Evolutionary conservation across 37 sponge, comb jelly and placozoan species (phyloP), one percentile per base, ranked within the genome.

Genomic region (Theonella swinhoei): DNA sequence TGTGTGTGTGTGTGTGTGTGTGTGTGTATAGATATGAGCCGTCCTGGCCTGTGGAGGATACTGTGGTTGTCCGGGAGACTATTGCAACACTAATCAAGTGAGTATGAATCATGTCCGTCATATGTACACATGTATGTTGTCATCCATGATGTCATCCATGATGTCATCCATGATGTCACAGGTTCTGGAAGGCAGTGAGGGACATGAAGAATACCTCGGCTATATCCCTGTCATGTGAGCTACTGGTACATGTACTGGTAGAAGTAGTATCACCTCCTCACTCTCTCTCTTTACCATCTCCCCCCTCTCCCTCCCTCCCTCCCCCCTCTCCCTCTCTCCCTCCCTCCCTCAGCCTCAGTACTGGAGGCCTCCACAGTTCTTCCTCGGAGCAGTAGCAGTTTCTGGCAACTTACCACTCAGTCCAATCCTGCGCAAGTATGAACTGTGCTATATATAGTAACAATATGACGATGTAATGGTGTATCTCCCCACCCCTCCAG

Each of bases 351-450:
- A 83, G 84, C 74, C 22, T 62, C 74, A 20, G 79, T 78, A 0
- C 36, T 74, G 1, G 72, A 74, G 25, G 83, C 84, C 39, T 79
- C 88, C 39, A 33, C 84, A 43, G 60, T 83, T 38, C 11, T 83
- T 22, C 89, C 89, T 78, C 84, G 80, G 33, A 83, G 42, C 84
- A 82, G 72, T 24, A 72, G 23, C 68, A 88, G 88, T 40, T 88
- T 88, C 77, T 88, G 88, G 88, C 83, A 88, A n/a, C 74, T 82
- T 33, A 74, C 66, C 29, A 68, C 88, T 42, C 83, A 88, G 30
- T 39, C 62, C 47, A 80, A 71, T 35, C 28, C 88, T 33, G 70
- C 75, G 17, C 88, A 88, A 78, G 88, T 88, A 39, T 22, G 25
- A 25, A 73, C 62, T 20, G 5, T n/a, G 40, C 64, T 63, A 62